Evolutionary conservation across 2,797 vertebrate species (phyloP), one percentile per base, ranked within the genome.

Genomic region (Leptodactylus fallax): DNA sequence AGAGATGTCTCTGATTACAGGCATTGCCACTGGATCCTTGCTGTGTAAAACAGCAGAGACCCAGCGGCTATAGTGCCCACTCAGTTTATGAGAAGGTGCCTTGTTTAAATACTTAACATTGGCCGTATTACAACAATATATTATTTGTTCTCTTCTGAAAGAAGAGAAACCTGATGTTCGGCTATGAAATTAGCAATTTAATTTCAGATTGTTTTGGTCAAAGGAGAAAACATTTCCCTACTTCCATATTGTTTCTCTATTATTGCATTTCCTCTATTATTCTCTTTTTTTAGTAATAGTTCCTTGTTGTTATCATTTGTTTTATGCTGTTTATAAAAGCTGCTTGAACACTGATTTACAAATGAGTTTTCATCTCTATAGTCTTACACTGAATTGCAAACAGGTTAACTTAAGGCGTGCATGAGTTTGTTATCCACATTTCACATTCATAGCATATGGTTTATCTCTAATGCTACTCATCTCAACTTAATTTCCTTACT

Each of bases 401-500:
- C 51, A 61, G 60, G 56, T n/a, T 36, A 80, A 61, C 17, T 60
- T 61, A 25, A 49, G 11, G 5, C n/a, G 4, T 63, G 47, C 9
- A n/a, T n/a, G 21, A 67, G 25, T 36, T 79, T 85, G 49, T 67
- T 55, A 69, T 60, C 49, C 60, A 47, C 47, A 83, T 87, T 87
- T 65, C 61, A 78, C 58, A 87, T 87, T 81, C 56, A 74, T 51
- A 71, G 53, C 87, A 85, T 80, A 85, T 88, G 87, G 82, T 80
- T 69, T 58, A 79, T 72, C 63, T 56, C n/a, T 88, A 72, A 85
- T 80, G 51, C 87, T 21, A 36, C 55, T 85, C 77, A 56, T 49
- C 61, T 87, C 87, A 88, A 47, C 65, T 85, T 71, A 53, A 80
- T 80, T 80, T 88, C n/a, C 12, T 71, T 84, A 85, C 65, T 78